Percentiles rank a stretch among this genome's conserved stretches.
phyloP scores from a whole-genome alignment of 2,888 invertebrate species.

The Tolmerus cingulatus region DNA sequence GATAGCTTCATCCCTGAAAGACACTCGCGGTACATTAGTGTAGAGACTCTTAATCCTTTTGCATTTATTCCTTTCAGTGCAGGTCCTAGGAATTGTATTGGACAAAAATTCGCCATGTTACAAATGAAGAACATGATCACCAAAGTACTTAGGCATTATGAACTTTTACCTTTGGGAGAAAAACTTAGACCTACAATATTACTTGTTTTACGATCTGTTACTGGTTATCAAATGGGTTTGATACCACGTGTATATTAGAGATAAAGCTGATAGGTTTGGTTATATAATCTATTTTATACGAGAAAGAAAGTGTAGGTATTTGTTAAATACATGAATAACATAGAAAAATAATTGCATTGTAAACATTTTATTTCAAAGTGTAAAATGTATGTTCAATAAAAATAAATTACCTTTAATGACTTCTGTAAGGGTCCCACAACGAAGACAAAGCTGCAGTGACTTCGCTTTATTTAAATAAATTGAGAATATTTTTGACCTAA shows the following conservation, averaged over 20 bases:
- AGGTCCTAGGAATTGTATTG: slow-evolving; percentile 60
- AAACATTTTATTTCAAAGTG: too few relatives aligned
- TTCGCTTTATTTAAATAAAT: too few relatives aligned
- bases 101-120: slow-evolving; percentile 59
- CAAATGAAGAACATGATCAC: slow-evolving; percentile 59
- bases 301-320: too few relatives aligned
- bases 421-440: too few relatives aligned
- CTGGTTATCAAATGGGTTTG: slow-evolving; percentile 56
- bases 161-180: slow-evolving; percentile 56
- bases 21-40: slow-evolving; percentile 63
- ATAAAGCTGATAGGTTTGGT: too few relatives aligned
- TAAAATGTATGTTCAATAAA: too few relatives aligned
- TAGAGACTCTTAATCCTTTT: slow-evolving; percentile 51
- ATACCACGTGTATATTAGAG: slow-evolving; percentile 50
- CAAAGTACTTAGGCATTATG: slow-evolving; percentile 56
- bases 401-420: too few relatives aligned
- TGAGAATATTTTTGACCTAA: too few relatives aligned
- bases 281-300: too few relatives aligned
- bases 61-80: slow-evolving; percentile 60
- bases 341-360: too few relatives aligned
- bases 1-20: slow-evolving; percentile 58
- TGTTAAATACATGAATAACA: too few relatives aligned
- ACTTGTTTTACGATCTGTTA: slow-evolving; percentile 55
- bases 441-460: too few relatives aligned
- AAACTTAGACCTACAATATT: slow-evolving; percentile 53